Evolutionary conservation across 2,888 invertebrate genomes (phyloP), one percentile per base, ranked within the genome.

Genomic region (Acholoe squamosa): DNA sequence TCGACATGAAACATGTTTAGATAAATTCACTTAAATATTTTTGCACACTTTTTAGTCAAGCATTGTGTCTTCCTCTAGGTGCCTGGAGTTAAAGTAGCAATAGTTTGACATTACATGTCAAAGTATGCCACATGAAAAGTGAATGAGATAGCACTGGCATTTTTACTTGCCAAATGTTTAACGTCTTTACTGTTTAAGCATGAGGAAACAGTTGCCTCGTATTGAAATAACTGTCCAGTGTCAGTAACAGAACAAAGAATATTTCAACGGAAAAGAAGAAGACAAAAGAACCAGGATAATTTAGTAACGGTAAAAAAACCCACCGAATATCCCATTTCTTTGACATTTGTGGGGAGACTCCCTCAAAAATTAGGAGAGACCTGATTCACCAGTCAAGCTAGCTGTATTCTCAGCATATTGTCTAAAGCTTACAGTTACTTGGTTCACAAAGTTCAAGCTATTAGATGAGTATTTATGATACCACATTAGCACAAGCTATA

Each of bases 61-160:
- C 80, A 43, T 43, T 80, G 33, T 80, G 19, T 80, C 34, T 80
- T 33, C 43, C 43, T 80, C n/a, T 80, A 80, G 80, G 43, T 80
- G 80, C 80, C 33, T 80, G 80, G 34, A n/a, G 43, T 80, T 80
- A 34, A 19, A 80, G 76, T 80, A 80, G 80, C 80, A 22, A 33
- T 80, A 80, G 80, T 43, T 80, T 80, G 33, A 80, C 80, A n/a
- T 80, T 80, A 33, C 43, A 80, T 80, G 80, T 80, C 80, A 80
- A 43, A 80, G 80, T 34, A 80, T 80, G 80, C 80, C 80, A 80
- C 80, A 80, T 43, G 22, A n/a, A 43, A 19, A 71, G 19, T 71
- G 71, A 71, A 71, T 71, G 71, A 25, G 14, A 28, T 71, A 71
- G 71, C 28, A 71, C 71, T 71, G 14, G 3, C 31, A n/a, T 5